Percentiles rank a stretch among this genome's conserved stretches.
phyloP scores from a whole-genome alignment of 1,140 invertebrate species.

The Diorhabda carinulata region DNA sequence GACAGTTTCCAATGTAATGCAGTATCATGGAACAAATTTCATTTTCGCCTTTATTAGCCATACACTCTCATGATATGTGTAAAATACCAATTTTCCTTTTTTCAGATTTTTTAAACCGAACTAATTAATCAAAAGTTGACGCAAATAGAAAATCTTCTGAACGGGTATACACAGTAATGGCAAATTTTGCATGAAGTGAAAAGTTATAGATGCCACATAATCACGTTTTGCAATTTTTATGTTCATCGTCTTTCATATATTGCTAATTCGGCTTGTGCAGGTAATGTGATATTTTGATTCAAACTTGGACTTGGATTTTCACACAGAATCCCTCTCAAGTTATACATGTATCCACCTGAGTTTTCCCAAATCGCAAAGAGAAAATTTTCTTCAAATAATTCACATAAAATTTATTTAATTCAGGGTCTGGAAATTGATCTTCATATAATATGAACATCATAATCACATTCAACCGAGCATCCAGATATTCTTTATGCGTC shows the following conservation, averaged over 20 bases:
- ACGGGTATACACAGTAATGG: background rate
- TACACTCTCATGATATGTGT: background rate
- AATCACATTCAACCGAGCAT: too few species aligned
- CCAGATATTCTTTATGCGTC: too few species aligned
- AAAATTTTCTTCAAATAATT: too few species aligned
- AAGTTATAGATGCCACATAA: background rate
- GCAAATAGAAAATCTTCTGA: background rate
- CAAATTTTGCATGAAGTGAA: background rate
- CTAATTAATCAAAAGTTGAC: background rate
- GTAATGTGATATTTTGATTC: background rate
- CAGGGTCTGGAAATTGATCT: too few species aligned
- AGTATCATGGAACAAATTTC: background rate
- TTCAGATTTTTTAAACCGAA: background rate
- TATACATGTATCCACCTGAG: background rate
- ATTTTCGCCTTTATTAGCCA: too few species aligned
- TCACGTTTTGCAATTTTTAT: too few species aligned
- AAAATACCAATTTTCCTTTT: background rate
- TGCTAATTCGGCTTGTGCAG: too few species aligned
- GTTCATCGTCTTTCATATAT: too few species aligned
- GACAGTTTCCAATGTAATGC: background rate
- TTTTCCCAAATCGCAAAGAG: background rate
- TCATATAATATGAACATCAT: too few species aligned
- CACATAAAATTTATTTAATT: too few species aligned
- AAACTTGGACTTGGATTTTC: background rate
- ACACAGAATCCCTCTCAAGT: background rate